Conservation (phyloP, 2,113 vertebrate species). For the Xiphias gladius region DNA sequence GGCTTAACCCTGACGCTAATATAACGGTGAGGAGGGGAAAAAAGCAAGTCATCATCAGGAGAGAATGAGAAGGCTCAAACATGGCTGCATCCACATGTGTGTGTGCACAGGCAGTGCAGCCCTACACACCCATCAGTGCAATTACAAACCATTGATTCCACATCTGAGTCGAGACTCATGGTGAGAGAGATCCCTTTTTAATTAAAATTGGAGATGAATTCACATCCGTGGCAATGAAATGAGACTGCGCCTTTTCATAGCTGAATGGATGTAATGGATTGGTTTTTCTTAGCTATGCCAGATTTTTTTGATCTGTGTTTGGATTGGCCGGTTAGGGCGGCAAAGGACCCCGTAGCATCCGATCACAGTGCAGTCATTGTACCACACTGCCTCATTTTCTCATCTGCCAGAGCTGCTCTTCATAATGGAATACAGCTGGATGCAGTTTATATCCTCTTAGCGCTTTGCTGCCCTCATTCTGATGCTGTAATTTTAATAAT, state of each 20-base stretch:
- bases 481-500: conserved; percentile 65
- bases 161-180: conserved; percentile 43
- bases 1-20: conserved; percentile 18
- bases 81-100: conserved; percentile 77
- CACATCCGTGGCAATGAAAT: conserved; percentile 11
- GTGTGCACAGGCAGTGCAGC: conserved; percentile 45
- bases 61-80: conserved; percentile 69
- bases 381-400: conserved; percentile 40
- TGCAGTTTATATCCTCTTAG: conserved; percentile 55
- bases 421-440: conserved; percentile 35
- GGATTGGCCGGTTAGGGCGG: conserved; percentile 6
- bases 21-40: conserved; percentile 54
- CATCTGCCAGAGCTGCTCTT: conserved; percentile 36
- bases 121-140: conserved; percentile 66
- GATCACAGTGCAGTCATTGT: conserved; percentile 60
- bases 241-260: conserved; percentile 1
- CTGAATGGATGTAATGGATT: not conserved
- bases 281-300: not conserved
- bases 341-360: conserved; percentile 25
- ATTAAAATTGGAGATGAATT: conserved; percentile 48
- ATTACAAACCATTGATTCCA: conserved; percentile 60
- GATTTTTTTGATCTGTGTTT: conserved; percentile 13
- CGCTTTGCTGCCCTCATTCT: conserved; percentile 57
- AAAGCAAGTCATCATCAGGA: conserved; percentile 80
- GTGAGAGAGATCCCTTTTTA: conserved; percentile 34